A percentile compares a stretch with the other conserved stretches of the same genome.
These are phyloP conservation scores for Crypturellus undulatus DNA, from an alignment of 2,113 vertebrate species.

Conservation along the genomic window DNA sequence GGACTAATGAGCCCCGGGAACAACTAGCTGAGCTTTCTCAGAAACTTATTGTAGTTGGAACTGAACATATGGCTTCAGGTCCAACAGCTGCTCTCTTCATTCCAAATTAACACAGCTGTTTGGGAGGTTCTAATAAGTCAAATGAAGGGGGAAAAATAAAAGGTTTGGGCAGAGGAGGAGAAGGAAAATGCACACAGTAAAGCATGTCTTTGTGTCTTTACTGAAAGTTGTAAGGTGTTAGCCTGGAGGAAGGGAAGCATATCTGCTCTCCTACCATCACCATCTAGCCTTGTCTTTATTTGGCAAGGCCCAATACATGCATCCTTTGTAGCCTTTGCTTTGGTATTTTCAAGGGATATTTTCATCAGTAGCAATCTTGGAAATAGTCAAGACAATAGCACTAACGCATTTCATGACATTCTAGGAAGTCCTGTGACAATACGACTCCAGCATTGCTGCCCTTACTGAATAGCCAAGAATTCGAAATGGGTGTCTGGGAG, in stretches of 20 bases:
- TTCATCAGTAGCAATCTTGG: background rate
- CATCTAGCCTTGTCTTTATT: background rate
- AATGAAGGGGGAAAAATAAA: background rate
- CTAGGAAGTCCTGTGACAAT: background rate
- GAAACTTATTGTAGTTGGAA: background rate
- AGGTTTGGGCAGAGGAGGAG: background rate
- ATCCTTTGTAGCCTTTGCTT: background rate
- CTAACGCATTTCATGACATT: background rate
- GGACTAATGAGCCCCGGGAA: background rate
- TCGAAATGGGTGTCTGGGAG: background rate
- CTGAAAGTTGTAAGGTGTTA: background rate
- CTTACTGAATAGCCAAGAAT: background rate
- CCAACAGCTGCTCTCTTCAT: constrained; percentile 34
- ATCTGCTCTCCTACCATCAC: background rate
- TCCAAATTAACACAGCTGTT: constrained; percentile 25
- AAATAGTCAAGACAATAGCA: background rate
- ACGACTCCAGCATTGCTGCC: background rate
- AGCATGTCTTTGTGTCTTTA: background rate
- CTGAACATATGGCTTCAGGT: constrained; percentile 32
- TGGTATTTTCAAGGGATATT: background rate
- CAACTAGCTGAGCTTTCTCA: constrained; percentile 1
- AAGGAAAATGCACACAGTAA: background rate
- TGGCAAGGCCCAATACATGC: background rate
- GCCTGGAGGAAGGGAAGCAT: background rate
- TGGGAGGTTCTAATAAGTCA: background rate